Conservation (phyloP, 2,113 vertebrate species). For the Colossoma macropomum region DNA sequence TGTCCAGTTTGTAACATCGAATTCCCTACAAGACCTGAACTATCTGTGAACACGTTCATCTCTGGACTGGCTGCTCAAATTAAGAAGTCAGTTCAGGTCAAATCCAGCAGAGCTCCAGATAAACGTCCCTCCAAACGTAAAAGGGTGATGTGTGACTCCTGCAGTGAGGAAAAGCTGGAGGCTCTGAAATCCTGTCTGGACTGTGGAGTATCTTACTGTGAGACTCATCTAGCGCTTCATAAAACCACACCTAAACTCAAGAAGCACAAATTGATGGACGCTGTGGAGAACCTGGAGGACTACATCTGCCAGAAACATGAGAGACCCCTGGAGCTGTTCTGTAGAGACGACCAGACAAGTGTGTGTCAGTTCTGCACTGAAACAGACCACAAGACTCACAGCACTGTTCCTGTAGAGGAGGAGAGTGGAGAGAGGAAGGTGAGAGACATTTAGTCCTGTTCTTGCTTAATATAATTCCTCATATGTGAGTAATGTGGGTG, state of each 20-base stretch:
- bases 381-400: constrained; percentile 18
- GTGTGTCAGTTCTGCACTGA: constrained; percentile 33
- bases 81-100: constrained; percentile 20
- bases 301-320: constrained; percentile 46
- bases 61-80: constrained; percentile 37
- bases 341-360: constrained; percentile 36
- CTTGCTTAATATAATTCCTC: no score
- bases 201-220: constrained; percentile 31
- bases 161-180: background rate
- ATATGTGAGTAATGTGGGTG: no score
- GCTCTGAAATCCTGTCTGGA: constrained; percentile 29
- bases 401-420: constrained; percentile 10
- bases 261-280: constrained; percentile 31
- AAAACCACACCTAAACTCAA: constrained; percentile 14
- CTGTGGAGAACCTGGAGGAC: constrained; percentile 39
- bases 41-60: constrained; percentile 37
- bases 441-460: background rate
- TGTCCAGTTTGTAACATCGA: constrained; percentile 24
- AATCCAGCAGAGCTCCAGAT: constrained; percentile 5
- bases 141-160: constrained; percentile 24
- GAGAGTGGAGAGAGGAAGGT: constrained; percentile 11
- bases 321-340: constrained; percentile 40
- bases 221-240: constrained; percentile 18
- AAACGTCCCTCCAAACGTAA: background rate
- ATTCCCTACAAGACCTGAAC: constrained; percentile 28